Evolutionary conservation across 2,888 invertebrate species (phyloP), one percentile per base, ranked within the genome.

Genomic region (Ochropleura leucogaster): DNA sequence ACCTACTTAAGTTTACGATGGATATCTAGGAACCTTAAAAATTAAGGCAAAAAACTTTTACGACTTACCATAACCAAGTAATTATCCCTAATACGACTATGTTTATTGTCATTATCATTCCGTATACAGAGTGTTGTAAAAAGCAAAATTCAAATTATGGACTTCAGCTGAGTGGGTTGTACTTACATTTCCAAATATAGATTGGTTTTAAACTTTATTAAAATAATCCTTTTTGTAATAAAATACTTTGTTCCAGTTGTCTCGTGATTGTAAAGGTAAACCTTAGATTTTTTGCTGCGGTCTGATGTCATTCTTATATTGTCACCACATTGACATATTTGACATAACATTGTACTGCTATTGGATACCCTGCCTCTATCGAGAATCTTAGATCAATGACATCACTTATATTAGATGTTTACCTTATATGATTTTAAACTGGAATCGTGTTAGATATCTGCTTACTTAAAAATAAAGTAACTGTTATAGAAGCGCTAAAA

Each of bases 301-400:
- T 78, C 68, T 80, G 67, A 79, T 79, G 72, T 80, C 83, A 83
- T 83, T 1, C 9, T 53, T 46, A 57, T 46, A 62, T 53, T 80
- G 68, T 66, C 68, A 62, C 47, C 20, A 47, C 47, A 60, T 57
- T 53, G 72, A 66, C 46, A 82, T 67, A 18, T 79, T 68, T 57
- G 79, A 60, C 68, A 79, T 65, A 73, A 10, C 73, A 63, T 63
- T 73, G 49, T 83, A 53, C 12, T 53, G 60, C 62, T n/a, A 68
- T 79, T 51, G 57, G 74, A 80, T 40, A 69, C 49, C 8, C 42
- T 79, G 68, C 65, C 49, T 40, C 62, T 47, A 63, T 64, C 16
- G 40, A 72, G 53, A 68, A 51, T 65, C 72, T 79, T 80, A 62
- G 68, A 83, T 79, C 80, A 69, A 84, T 80, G 80, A 84, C 68